Conservation (phyloP, 2,888 invertebrate genomes). For the Colletes collaris region DNA sequence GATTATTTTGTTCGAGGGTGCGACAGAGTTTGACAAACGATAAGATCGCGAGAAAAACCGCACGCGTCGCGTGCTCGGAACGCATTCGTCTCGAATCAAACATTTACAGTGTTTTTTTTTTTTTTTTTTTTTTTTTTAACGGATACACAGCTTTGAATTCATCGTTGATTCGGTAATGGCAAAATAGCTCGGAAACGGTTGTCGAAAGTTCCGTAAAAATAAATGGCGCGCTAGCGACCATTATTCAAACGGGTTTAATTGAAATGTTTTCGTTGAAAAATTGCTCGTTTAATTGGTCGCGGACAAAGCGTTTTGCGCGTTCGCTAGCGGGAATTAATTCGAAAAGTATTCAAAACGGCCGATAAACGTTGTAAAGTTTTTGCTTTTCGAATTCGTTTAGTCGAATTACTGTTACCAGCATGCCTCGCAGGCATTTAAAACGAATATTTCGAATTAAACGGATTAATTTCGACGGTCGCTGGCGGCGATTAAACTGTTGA, state of each 20-base stretch:
- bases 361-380: background rate
- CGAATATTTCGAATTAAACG: background rate
- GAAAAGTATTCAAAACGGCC: background rate
- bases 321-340: background rate
- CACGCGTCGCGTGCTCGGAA: too few species aligned
- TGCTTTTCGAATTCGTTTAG: background rate
- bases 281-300: background rate
- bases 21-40: too few species aligned
- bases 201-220: background rate
- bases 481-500: background rate
- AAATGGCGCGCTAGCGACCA: background rate
- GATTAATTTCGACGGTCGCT: conserved; percentile 6
- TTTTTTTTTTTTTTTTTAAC: too few species aligned
- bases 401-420: background rate
- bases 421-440: background rate
- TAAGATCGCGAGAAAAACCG: too few species aligned
- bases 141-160: background rate
- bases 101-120: too few species aligned
- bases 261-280: conserved; percentile 14
- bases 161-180: too few species aligned
- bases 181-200: background rate
- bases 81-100: too few species aligned
- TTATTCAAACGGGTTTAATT: conserved; percentile 8
- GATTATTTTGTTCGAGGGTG: too few species aligned
- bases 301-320: background rate